These are phyloP conservation scores for Oceanites oceanicus DNA, from an alignment of 2,113 vertebrate genomes.

Conservation along the genomic window DNA sequence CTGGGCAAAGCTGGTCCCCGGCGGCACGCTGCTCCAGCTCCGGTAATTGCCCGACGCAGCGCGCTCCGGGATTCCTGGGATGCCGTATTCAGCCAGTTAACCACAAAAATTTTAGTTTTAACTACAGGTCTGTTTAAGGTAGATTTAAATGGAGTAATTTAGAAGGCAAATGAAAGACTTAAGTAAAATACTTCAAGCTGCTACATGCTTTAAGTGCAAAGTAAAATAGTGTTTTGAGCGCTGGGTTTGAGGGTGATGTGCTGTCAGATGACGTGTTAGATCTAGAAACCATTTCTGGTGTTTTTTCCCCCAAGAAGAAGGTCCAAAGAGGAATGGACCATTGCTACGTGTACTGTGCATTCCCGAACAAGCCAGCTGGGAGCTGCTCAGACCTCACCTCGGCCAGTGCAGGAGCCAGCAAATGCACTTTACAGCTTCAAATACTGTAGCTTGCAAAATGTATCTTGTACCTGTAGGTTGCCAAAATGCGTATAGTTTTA, in stretches of 20 bases:
- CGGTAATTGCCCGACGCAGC: neutral
- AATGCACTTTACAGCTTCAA: neutral
- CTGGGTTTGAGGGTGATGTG: neutral
- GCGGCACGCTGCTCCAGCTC: neutral
- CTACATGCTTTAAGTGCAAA: neutral
- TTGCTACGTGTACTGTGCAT: fast-evolving
- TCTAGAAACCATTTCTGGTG: neutral
- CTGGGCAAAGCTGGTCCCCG: neutral
- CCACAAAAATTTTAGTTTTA: neutral
- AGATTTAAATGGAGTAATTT: neutral
- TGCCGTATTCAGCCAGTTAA: neutral
- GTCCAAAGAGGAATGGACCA: neutral
- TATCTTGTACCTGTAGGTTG: neutral
- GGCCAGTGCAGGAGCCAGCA: neutral
- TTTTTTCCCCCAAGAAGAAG: fast-evolving
- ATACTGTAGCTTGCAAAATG: neutral
- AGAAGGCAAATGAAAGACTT: constrained; percentile 17
- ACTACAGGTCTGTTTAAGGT: neutral
- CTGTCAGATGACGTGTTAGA: neutral
- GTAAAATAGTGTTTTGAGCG: neutral
- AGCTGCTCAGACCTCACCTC: neutral
- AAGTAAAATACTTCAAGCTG: neutral
- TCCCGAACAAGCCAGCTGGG: fast-evolving
- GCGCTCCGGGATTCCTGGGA: neutral
- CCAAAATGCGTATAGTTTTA: neutral